These are phyloP conservation scores for Orgyia antiqua DNA, from an alignment of 2,888 invertebrate genomes.

Conservation along the genomic window DNA sequence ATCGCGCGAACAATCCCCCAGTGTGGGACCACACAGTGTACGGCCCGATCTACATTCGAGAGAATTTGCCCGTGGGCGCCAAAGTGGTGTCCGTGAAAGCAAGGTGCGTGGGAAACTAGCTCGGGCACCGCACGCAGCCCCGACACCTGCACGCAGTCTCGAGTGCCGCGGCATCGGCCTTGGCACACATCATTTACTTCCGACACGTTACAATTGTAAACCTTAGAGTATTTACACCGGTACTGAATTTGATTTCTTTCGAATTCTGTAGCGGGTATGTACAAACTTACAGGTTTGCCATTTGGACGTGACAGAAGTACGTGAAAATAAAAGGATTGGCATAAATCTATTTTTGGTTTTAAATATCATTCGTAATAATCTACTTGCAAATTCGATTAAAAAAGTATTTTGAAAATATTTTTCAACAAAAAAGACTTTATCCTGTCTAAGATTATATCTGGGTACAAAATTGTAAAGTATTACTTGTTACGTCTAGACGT, in stretches of 20 bases:
- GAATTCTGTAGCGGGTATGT: conserved; percentile 2
- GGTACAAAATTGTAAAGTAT: too few relatives aligned
- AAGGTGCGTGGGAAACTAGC: conserved; percentile 89
- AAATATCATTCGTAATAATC: too few relatives aligned
- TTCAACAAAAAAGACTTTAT: too few relatives aligned
- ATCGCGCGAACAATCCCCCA: conserved; percentile 98
- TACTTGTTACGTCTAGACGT: too few relatives aligned
- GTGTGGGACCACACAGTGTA: conserved; percentile 98
- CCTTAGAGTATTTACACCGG: conserved; percentile 5
- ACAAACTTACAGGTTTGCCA: conserved; percentile 2
- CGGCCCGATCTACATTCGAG: conserved; percentile 98
- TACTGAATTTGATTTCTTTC: background rate
- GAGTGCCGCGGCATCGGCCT: conserved; percentile 21
- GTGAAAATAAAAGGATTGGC: conserved; percentile 3
- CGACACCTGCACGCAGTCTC: conserved; percentile 70
- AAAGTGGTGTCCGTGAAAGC: conserved; percentile 99
- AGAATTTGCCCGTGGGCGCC: conserved; percentile 98
- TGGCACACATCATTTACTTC: background rate
- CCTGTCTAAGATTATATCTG: too few relatives aligned
- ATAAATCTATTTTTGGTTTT: conserved; percentile 6
- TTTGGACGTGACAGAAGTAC: conserved; percentile 3
- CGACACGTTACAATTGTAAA: conserved; percentile 9
- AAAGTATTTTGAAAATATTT: too few relatives aligned
- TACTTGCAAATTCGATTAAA: too few relatives aligned
- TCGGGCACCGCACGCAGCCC: conserved; percentile 82